Base-by-base conservation (phyloP, 2,113 vertebrate genomes). In the Halichoerus grypus region DNA sequence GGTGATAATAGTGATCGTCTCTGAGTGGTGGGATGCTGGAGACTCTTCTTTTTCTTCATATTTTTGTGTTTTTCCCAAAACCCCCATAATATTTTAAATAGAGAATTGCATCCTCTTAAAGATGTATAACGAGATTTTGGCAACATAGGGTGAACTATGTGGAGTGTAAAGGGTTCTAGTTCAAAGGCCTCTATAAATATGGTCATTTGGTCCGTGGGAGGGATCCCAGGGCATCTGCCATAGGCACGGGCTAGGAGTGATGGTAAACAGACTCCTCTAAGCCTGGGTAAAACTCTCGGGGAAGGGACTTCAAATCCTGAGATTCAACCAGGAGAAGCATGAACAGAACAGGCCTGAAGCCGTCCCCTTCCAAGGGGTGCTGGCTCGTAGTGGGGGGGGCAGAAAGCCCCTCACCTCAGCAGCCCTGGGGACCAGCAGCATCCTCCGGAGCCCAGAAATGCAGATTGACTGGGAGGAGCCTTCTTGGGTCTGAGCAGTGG, bases 71-170 rank as follows among this genome's bases (percentile, higher is more conserved):
- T 81, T 82, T 19, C 74, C 3, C 39, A 5, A 82, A 97, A 46
- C 16, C 16, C 46, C 33, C 88, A 5, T 51, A 81, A 39, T 94
- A 59, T 59, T 92, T 96, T 93, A 93, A 94, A 81, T 13, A 87
- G n/a, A 71, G 18, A 94, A 86, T 4, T 71, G 5, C 18, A 69
- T 46, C 24, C 46, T 79, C 12, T 88, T 74, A 24, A 55, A 93
- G 87, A 57, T 39, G 7, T 69, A 13, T 6, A 22, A 26, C 42
- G 77, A 24, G 26, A 55, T 74, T 93, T 46, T 69, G 61, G 24
- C 19, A n/a, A 18, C 65, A 13, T 3, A 10, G 18, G 55, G 10
- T 39, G 7, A 7, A 39, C 31, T 1, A 2, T 22, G 19, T 5
- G 18, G 0, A 8, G 14, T 42, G 9, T 7, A 6, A 22, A 55